phyloP scores from a whole-genome alignment of 2,797 vertebrate genomes.

The Pangasius larnaudii region DNA sequence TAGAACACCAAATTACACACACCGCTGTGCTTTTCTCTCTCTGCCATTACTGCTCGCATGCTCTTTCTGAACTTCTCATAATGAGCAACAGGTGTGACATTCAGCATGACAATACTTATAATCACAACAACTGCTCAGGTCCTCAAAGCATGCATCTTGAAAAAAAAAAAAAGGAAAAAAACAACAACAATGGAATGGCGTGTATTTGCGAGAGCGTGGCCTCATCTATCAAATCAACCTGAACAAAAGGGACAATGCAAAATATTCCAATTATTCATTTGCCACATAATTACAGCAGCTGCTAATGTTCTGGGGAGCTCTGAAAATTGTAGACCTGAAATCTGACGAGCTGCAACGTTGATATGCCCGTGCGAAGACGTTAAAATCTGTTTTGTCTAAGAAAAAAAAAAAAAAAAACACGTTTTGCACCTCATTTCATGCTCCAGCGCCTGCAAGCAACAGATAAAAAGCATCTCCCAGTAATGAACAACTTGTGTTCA shows the following conservation, averaged over 20 bases:
- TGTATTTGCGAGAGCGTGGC: background rate
- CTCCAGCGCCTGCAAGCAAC: constrained; percentile 29
- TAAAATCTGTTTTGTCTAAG: constrained; percentile 13
- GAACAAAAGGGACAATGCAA: constrained; percentile 44
- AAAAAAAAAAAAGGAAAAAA: background rate
- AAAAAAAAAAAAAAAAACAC: background rate
- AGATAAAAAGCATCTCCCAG: constrained; percentile 32
- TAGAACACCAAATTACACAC: constrained; percentile 14
- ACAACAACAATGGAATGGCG: background rate
- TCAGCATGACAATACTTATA: constrained; percentile 26
- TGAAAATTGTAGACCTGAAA: background rate
- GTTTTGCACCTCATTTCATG: constrained; percentile 39
- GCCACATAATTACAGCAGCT: constrained; percentile 47
- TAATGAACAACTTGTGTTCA: constrained; percentile 16
- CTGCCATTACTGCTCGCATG: background rate
- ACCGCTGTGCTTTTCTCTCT: constrained; percentile 17
- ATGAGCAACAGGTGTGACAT: constrained; percentile 49
- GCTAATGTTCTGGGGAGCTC: background rate
- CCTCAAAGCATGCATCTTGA: background rate
- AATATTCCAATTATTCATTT: constrained; percentile 26
- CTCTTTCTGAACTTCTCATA: constrained; percentile 21
- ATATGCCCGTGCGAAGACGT: background rate
- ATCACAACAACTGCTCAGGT: constrained; percentile 31
- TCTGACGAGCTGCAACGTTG: background rate
- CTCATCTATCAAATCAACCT: constrained; percentile 31